Evolutionary conservation across 2,888 invertebrate species (phyloP), one percentile per base, ranked within the genome.

Genomic region (Emmelina monodactyla): DNA sequence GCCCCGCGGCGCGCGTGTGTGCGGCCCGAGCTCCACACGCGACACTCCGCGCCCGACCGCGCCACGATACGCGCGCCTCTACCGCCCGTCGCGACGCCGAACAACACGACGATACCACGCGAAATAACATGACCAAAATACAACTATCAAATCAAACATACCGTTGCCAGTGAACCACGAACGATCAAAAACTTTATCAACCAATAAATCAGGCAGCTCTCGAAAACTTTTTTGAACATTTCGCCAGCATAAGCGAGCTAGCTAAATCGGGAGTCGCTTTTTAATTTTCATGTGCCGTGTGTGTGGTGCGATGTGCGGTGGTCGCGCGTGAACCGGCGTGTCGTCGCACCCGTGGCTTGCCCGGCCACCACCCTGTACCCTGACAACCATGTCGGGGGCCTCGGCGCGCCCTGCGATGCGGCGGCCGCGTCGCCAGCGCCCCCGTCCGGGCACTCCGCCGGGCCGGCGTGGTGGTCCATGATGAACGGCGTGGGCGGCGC

Each of bases 381-480:
- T 76, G 88, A 89, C 86, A 88, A 88, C 87, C 78, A 79, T 79
- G 84, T 83, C 82, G 84, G 79, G 78, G 78, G 73, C 71, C 69
- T 84, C 83, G 85, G 83, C 82, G 84, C 83, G 81, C 86, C 87
- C 83, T 85, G 78, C 71, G 85, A 85, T 62, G 84, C 83, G 81
- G 82, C 83, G 38, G 85, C 84, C 80, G 83, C 83, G 75, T 85
- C 85, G 80, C 85, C 88, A 88, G 87, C 87, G 85, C 87, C 87
- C 86, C 87, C 87, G 84, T 85, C 88, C 86, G 88, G 87, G 83
- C 85, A 88, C 86, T 85, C 87, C 86, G 84, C 88, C 87, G 88
- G 88, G 85, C 86, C 88, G 83, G 86, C 88, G 83, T 88, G 88
- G 88, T 89, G 89, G 87, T 85, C 86, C 82, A 88, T 89, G 88